phyloP scores from a whole-genome alignment of 1,140 invertebrate genomes.

The Danaus plexippus region DNA sequence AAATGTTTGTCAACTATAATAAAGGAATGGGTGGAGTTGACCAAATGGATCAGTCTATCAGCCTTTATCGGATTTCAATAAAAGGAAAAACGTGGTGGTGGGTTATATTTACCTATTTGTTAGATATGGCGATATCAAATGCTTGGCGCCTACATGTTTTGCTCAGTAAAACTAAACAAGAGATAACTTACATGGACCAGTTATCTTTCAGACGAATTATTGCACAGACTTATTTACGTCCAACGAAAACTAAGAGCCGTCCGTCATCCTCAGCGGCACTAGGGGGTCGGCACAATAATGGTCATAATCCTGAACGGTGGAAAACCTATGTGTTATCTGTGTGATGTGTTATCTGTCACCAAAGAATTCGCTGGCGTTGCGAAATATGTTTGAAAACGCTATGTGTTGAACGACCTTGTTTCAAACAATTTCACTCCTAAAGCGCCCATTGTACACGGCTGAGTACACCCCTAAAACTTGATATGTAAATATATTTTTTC shows the following conservation, averaged over 20 bases:
- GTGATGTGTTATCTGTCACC: conserved; percentile 29
- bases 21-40: conserved; percentile 47
- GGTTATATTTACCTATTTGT: conserved; percentile 37
- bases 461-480: conserved; percentile 25
- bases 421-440: conserved; percentile 27
- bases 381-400: conserved; percentile 29
- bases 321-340: conserved; percentile 29
- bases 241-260: conserved; percentile 26
- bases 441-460: conserved; percentile 24
- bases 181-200: conserved; percentile 29
- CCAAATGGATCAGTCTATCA: conserved; percentile 26
- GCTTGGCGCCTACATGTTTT: conserved; percentile 37
- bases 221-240: conserved; percentile 27
- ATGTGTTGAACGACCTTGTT: conserved; percentile 31
- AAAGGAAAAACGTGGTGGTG: conserved; percentile 23
- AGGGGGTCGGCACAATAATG: conserved; percentile 26
- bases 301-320: conserved; percentile 28
- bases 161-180: conserved; percentile 25
- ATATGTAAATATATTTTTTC: conserved; percentile 20
- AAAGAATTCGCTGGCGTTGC: conserved; percentile 27
- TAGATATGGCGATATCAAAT: conserved; percentile 37
- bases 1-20: conserved; percentile 36
- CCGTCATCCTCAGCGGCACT: conserved; percentile 24
- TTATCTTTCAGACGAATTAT: conserved; percentile 28
- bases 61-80: conserved; percentile 22